Percentiles rank a stretch among this genome's conserved stretches.
These are phyloP conservation scores for Hormiphora californensis DNA, from an alignment of 37 sponge, comb jelly and placozoan genomes.

Conservation along the genomic window DNA sequence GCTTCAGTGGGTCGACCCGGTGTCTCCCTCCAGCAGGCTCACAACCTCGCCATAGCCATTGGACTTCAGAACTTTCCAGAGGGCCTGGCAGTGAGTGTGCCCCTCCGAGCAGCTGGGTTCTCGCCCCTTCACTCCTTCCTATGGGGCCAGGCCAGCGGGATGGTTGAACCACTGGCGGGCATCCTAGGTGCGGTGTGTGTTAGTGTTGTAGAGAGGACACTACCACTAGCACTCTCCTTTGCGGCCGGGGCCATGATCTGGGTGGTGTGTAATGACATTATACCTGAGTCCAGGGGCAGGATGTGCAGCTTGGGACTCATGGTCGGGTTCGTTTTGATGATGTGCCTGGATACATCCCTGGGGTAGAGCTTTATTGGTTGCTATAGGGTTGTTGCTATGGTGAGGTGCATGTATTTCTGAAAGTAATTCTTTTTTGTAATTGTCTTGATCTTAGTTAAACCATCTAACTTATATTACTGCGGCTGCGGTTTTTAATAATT, in stretches of 20 bases:
- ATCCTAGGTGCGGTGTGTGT: slow-evolving; percentile 51
- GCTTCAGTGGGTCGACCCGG: slow-evolving; percentile 42
- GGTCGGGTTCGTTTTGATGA: slow-evolving; percentile 91
- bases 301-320: slow-evolving; percentile 68
- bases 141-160: slow-evolving; percentile 94
- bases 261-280: slow-evolving; percentile 88
- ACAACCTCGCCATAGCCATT: slow-evolving; percentile 81
- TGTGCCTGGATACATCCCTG: slow-evolving; percentile 91
- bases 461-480: too few species aligned
- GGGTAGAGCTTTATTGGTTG: too few species aligned
- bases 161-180: slow-evolving; percentile 96
- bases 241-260: slow-evolving; percentile 98
- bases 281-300: slow-evolving; percentile 74
- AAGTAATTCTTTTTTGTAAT: too few species aligned
- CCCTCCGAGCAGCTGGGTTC: slow-evolving; percentile 82
- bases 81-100: slow-evolving; percentile 92
- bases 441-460: too few species aligned
- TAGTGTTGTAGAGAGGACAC: slow-evolving; percentile 75
- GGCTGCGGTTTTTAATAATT: too few species aligned
- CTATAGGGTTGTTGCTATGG: too few species aligned
- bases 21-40: slow-evolving; percentile 14
- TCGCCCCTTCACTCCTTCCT: slow-evolving; percentile 76
- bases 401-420: too few species aligned
- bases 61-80: slow-evolving; percentile 98
- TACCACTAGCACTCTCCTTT: slow-evolving; percentile 92